phyloP scores from a whole-genome alignment of 2,888 invertebrate species.

The Drosophila tanythrix region DNA sequence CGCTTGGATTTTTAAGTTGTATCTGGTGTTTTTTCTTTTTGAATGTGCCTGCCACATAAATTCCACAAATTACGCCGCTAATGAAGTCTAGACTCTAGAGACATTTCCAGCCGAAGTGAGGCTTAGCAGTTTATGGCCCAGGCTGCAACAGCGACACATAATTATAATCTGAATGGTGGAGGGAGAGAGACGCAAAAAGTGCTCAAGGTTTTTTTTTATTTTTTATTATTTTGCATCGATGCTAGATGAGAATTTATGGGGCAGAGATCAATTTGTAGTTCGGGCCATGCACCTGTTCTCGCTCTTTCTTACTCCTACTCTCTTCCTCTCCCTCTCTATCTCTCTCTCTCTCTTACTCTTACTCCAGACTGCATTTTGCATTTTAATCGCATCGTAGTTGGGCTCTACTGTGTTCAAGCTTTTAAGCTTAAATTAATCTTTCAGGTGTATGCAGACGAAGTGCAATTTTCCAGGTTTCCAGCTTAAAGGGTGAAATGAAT shows the following conservation, averaged over 20 bases:
- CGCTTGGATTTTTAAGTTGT: constrained; percentile 42
- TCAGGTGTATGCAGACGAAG: not conserved
- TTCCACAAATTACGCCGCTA: constrained; percentile 73
- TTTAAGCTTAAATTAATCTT: not conserved
- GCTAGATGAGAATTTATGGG: constrained; percentile 38
- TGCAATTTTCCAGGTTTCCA: not conserved
- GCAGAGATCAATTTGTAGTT: constrained; percentile 34
- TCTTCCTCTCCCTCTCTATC: not conserved
- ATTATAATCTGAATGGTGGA: not conserved
- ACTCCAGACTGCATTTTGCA: not conserved
- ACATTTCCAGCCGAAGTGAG: constrained; percentile 19
- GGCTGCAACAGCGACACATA: constrained; percentile 23
- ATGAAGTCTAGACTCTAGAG: constrained; percentile 66
- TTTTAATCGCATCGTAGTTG: not conserved
- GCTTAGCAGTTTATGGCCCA: constrained; percentile 43
- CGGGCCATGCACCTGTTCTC: not conserved
- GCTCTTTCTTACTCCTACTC: constrained; percentile 5
- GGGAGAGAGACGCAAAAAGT: constrained; percentile 11
- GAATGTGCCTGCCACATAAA: constrained; percentile 77
- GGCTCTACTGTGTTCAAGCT: not conserved
- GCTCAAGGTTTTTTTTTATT: not conserved
- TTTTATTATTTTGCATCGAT: constrained; percentile 9
- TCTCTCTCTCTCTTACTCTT: not conserved
- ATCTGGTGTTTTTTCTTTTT: constrained; percentile 15
- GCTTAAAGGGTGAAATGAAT: not conserved